Conservation (phyloP, 2,797 vertebrate species). For the Poliocrania exsul region DNA sequence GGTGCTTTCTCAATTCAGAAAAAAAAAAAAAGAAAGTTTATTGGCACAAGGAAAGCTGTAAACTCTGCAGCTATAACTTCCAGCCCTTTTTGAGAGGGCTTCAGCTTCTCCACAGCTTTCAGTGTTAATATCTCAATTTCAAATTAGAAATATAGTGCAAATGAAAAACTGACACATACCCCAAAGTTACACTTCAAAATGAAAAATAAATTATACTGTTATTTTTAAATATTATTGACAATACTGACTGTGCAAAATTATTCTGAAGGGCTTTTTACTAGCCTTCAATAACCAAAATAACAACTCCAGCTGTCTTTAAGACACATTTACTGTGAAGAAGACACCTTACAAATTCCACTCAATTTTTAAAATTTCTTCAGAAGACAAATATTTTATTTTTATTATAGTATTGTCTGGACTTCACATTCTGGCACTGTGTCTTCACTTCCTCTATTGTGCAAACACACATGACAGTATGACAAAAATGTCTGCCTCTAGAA, state of each 20-base stretch:
- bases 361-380: neutral
- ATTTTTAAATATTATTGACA: neutral
- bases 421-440: neutral
- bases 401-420: neutral
- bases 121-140: neutral
- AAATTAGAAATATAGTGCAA: neutral
- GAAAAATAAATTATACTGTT: neutral
- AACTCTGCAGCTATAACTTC: neutral
- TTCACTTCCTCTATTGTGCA: neutral
- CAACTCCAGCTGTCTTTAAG: neutral
- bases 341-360: neutral
- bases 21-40: neutral
- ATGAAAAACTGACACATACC: neutral
- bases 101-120: neutral
- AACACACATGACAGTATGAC: neutral
- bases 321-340: neutral
- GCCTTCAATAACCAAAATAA: neutral
- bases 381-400: neutral
- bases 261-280: neutral
- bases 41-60: neutral
- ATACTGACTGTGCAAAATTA: neutral
- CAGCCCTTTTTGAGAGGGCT: neutral
- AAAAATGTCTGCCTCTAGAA: neutral
- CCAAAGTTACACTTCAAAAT: neutral
- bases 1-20: neutral